Evolutionary conservation across 2,888 invertebrate species (phyloP).

Genomic region (Oscheius sp.): DNA sequence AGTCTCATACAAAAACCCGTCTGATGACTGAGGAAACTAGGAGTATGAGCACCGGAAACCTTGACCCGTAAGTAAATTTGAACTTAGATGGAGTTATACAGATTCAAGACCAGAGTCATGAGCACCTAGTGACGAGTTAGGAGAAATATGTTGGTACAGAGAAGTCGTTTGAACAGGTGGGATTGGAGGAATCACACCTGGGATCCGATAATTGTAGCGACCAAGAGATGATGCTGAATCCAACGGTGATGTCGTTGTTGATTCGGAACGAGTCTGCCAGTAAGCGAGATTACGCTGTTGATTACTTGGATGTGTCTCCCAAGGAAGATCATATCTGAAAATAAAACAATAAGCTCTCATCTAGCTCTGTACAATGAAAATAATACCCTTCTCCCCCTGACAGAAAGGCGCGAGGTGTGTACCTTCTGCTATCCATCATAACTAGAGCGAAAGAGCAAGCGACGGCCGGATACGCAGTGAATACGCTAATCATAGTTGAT

Average conservation of each 20-base stretch:
- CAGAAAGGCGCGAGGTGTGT: conserved; percentile 24
- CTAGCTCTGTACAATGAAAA: too few relatives aligned
- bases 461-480: conserved; percentile 7
- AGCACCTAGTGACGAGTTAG: conserved; percentile 36
- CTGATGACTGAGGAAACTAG: not conserved
- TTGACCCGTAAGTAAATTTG: not conserved
- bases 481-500: not conserved
- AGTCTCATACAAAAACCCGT: not conserved
- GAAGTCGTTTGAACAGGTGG: conserved; percentile 39
- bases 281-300: conserved; percentile 45
- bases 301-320: conserved; percentile 41
- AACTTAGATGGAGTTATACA: conserved; percentile 24
- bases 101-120: conserved; percentile 57
- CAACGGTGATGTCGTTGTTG: conserved; percentile 50
- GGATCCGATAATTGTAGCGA: conserved; percentile 19
- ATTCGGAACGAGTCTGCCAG: conserved; percentile 46
- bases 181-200: conserved; percentile 28
- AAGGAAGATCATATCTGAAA: conserved; percentile 57
- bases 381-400: not conserved
- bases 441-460: not conserved
- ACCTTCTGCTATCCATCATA: conserved; percentile 13
- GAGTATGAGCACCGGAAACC: not conserved
- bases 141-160: conserved; percentile 46
- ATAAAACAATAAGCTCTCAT: too few relatives aligned
- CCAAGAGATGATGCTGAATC: conserved; percentile 50